Conservation (phyloP, 2,888 invertebrate genomes). For the Ptychoptera albimana region DNA sequence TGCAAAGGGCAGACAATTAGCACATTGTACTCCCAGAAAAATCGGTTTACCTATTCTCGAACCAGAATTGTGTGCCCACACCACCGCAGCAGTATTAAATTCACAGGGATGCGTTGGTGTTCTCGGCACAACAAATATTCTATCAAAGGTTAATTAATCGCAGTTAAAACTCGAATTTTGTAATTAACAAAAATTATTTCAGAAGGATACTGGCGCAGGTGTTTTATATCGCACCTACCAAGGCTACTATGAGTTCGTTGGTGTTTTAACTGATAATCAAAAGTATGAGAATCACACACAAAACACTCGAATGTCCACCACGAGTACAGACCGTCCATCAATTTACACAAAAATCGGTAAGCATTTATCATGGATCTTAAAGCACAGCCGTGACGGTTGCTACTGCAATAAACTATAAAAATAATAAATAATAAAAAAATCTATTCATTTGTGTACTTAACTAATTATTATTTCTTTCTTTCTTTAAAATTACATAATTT, state of each 20-base stretch:
- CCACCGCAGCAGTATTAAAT: neutral
- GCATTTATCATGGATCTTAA: conserved; percentile 39
- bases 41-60: conserved; percentile 4
- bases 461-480: no score
- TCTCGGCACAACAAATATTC: conserved; percentile 30
- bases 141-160: conserved; percentile 33
- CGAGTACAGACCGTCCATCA: conserved; percentile 14
- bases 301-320: conserved; percentile 32
- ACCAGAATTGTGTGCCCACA: neutral
- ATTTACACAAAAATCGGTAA: conserved; percentile 28
- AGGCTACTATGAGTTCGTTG: conserved; percentile 37
- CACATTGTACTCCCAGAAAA: conserved; percentile 1
- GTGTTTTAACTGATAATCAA: conserved; percentile 35
- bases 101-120: conserved; percentile 37
- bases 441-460: no score
- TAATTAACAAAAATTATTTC: conserved; percentile 13
- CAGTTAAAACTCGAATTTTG: neutral
- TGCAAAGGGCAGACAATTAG: neutral
- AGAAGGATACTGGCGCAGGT: conserved; percentile 39
- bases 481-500: no score
- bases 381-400: conserved; percentile 38
- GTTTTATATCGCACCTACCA: conserved; percentile 34
- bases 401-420: conserved; percentile 25
- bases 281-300: conserved; percentile 21
- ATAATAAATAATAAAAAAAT: no score